These are phyloP conservation scores for Dryomyza anilis DNA, from an alignment of 2,888 invertebrate species.

Conservation along the genomic window DNA sequence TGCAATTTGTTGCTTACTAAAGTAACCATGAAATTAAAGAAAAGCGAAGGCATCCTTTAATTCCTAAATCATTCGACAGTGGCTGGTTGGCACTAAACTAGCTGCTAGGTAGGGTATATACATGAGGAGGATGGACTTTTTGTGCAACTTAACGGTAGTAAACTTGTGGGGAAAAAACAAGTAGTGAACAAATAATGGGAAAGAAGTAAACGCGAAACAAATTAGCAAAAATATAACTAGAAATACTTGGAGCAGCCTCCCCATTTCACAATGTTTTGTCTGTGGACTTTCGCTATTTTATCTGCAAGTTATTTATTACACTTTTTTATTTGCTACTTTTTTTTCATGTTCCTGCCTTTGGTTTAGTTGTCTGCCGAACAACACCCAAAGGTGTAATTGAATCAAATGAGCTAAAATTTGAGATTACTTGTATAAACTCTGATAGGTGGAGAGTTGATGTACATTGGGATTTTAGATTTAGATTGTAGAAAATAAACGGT, in stretches of 20 bases:
- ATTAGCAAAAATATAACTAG: conserved; percentile 25
- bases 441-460: too few species aligned
- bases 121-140: background rate
- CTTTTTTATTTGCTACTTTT: background rate
- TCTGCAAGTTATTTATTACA: conserved; percentile 17
- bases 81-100: too few species aligned
- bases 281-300: background rate
- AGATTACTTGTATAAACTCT: conserved; percentile 24
- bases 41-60: too few species aligned
- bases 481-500: too few species aligned
- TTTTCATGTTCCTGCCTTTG: background rate
- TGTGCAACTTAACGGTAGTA: conserved; percentile 11
- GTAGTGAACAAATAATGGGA: background rate
- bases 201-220: conserved; percentile 27
- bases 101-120: background rate
- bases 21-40: conserved; percentile 59
- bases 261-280: too few species aligned
- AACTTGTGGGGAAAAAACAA: conserved; percentile 11
- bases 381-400: conserved; percentile 59
- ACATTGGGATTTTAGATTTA: too few species aligned
- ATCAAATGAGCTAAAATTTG: conserved; percentile 51
- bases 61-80: background rate
- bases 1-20: conserved; percentile 42
- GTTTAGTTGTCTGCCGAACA: conserved; percentile 34
- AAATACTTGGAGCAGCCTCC: background rate